A percentile compares a stretch with the other conserved stretches of the same genome.
phyloP scores from a whole-genome alignment of 92 coral and sea anemone species.

The Siderastrea radians region DNA sequence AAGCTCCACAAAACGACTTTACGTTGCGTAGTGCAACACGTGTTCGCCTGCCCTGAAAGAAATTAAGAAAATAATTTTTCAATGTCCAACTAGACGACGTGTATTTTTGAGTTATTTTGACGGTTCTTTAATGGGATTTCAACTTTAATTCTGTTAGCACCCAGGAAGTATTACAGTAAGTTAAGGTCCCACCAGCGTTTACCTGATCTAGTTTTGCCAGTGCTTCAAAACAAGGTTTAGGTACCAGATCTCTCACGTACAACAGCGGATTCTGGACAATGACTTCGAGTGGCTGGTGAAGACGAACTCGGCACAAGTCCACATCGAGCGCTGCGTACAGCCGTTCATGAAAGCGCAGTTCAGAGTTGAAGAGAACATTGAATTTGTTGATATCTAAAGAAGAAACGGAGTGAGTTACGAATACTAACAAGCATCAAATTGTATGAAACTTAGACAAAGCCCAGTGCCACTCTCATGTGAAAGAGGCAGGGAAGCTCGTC shows the following conservation, averaged over 20 bases:
- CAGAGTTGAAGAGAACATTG: constrained; percentile 93
- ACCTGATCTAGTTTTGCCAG: constrained; percentile 94
- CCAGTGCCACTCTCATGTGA: too few relatives aligned
- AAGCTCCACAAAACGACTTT: too few relatives aligned
- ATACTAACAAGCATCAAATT: background rate
- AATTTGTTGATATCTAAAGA: constrained; percentile 77
- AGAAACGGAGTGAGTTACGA: background rate
- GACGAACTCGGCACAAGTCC: constrained; percentile 97
- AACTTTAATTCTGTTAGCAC: background rate
- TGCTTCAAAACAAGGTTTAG: constrained; percentile 93
- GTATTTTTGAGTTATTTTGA: too few relatives aligned
- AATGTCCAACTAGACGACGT: too few relatives aligned
- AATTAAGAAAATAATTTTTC: too few relatives aligned
- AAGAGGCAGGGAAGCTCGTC: too few relatives aligned
- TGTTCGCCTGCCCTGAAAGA: too few relatives aligned
- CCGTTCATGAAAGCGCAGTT: constrained; percentile 83
- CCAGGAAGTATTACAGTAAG: background rate
- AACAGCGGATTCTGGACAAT: constrained; percentile 94
- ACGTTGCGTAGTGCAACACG: too few relatives aligned
- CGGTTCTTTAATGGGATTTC: too few relatives aligned
- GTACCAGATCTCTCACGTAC: constrained; percentile 96
- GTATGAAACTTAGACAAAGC: too few relatives aligned
- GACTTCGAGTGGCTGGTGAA: constrained; percentile 89
- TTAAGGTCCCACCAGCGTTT: background rate
- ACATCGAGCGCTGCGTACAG: constrained; percentile 92